Evolutionary conservation across 1,140 invertebrate genomes (phyloP), one percentile per base, ranked within the genome.

Genomic region (Danaus melanippus): DNA sequence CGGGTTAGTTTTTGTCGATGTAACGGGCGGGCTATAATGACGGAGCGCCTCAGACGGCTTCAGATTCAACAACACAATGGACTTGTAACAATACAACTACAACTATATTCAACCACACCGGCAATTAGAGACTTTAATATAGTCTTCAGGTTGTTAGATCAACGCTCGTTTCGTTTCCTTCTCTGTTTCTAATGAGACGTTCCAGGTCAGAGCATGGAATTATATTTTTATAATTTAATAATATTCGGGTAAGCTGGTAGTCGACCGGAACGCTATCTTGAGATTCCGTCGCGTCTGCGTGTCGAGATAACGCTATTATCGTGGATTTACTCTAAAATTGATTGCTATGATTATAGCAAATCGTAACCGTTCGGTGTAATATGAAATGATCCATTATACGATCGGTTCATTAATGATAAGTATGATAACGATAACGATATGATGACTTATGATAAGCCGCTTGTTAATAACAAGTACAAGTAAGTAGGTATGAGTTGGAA

Each of bases 11-110:
- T 81, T 79, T 78, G 74, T 67, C 56, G 65, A 59, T 64, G 65
- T 77, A 76, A 79, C 69, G 67, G 80, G 74, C 67, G 64, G 69
- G 57, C 69, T 64, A 50, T 71, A 74, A 80, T 79, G 74, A 79
- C 65, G 64, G 21, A 54, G 74, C 71, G 59, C 62, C 74, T 76
- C 75, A 64, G 62, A 56, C 67, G 65, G 55, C 64, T 68, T 51
- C 55, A 62, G 58, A 53, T 75, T 46, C 50, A 58, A 21, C 11
- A 56, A 62, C 66, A 80, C 74, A 79, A 78, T 76, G 66, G 71
- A 58, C 57, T 55, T 52, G 63, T 60, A 74, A 75, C 66, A 69
- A 72, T 68, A 69, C 65, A 64, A 66, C 60, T 69, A 74, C 64
- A 66, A 73, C 60, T 76, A 66, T 76, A 73, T 71, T 76, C 72